Percentiles rank a stretch among this genome's conserved stretches.
These are phyloP conservation scores for Notothenia coriiceps DNA, from an alignment of 2,113 vertebrate genomes.

Conservation along the genomic window DNA sequence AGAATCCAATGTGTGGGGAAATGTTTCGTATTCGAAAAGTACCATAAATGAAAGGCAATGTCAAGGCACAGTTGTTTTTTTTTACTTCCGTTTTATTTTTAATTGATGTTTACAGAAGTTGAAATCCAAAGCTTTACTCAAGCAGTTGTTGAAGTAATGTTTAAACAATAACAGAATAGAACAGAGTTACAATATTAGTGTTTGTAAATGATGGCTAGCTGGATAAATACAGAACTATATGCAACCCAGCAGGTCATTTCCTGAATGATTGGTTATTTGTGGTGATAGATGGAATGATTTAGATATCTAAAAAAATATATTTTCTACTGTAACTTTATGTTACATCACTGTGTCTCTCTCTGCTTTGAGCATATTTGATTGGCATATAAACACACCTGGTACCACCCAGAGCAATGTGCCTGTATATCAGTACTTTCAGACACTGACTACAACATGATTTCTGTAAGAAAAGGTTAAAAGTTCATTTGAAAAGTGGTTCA, in stretches of 20 bases:
- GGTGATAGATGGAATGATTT: neutral
- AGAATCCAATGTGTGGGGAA: neutral
- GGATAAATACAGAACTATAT: too few species aligned
- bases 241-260: too few species aligned
- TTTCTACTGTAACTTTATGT: neutral
- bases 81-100: neutral
- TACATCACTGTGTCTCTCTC: neutral
- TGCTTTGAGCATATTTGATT: neutral
- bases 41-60: neutral
- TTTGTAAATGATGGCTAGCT: too few species aligned
- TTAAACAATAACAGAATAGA: neutral
- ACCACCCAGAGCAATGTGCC: neutral
- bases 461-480: slow-evolving; percentile 19
- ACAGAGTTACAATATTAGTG: too few species aligned
- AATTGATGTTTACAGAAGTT: neutral
- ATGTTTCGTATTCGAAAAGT: neutral
- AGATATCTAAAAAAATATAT: neutral
- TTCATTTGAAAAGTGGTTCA: neutral
- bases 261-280: neutral
- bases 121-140: neutral
- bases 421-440: neutral
- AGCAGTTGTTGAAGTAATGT: neutral
- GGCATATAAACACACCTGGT: neutral
- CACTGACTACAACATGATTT: neutral
- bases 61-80: too few species aligned